These are phyloP conservation scores for Yponomeuta malinellus DNA, from an alignment of 2,888 invertebrate species.

Conservation along the genomic window DNA sequence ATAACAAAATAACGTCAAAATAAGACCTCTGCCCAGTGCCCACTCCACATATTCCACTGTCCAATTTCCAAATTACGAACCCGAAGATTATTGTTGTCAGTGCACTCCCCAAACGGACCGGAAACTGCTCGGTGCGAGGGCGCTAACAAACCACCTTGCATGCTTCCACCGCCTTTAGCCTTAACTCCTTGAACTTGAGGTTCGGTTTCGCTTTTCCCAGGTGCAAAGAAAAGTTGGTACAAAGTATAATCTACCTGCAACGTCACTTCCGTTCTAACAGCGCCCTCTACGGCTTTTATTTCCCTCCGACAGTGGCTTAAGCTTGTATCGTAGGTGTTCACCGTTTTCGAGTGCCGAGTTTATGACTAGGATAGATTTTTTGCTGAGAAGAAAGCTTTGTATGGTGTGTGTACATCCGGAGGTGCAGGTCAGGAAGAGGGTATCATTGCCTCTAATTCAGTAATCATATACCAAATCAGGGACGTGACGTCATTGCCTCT, in stretches of 20 bases:
- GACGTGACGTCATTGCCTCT: too few relatives aligned
- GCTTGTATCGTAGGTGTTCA: slow-evolving; percentile 9
- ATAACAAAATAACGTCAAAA: too few relatives aligned
- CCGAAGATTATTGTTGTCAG: slow-evolving; percentile 65
- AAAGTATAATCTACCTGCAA: slow-evolving; percentile 66
- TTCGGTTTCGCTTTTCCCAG: not conserved
- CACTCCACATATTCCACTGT: slow-evolving; percentile 36
- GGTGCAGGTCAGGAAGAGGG: not conserved
- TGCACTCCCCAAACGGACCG: slow-evolving; percentile 37
- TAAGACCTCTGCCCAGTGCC: not conserved
- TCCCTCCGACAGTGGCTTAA: slow-evolving; percentile 18
- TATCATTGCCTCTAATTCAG: too few relatives aligned
- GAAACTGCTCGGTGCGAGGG: slow-evolving; percentile 61
- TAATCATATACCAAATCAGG: too few relatives aligned
- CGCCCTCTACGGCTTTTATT: slow-evolving; percentile 29
- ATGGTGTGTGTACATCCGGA: not conserved
- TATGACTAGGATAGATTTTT: not conserved
- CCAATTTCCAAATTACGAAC: slow-evolving; percentile 62
- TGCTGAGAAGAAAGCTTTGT: not conserved
- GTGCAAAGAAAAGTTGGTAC: slow-evolving; percentile 26
- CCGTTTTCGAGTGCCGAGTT: slow-evolving; percentile 1
- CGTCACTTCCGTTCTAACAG: slow-evolving; percentile 60
- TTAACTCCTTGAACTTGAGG: not conserved
- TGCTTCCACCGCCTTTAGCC: not conserved
- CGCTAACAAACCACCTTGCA: slow-evolving; percentile 20